Base-by-base conservation (phyloP, 2,113 vertebrate genomes). In the Gallinago media region DNA sequence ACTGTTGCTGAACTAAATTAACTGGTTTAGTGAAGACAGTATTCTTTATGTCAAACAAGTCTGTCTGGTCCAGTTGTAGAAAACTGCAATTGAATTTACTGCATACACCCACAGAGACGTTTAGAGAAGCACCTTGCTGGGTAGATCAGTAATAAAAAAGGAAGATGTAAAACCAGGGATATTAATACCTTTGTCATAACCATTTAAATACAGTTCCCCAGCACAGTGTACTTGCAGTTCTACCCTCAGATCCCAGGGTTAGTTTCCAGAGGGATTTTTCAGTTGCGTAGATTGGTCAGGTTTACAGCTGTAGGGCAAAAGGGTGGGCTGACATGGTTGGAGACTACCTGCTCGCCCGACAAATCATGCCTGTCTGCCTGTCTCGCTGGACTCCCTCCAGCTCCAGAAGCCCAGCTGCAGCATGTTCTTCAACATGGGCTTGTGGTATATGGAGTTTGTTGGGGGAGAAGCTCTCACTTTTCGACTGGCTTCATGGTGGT, bases 41-140 rank as follows among this genome's bases (percentile, higher is more conserved):
- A 71, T 94, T 97, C 92, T 89, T 85, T 50, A 52, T 92, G 94
- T 94, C 93, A 96, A 97, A 97, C 96, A 82, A 95, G 95, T 94
- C 92, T 94, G 89, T 96, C 96, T 95, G 83, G 96, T 95, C 78
- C 87, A 73, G 61, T 74, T 85, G 95, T 88, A 87, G 89, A 96
- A 96, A 96, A 92, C 94, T 97, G 82, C 97, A 96, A 97, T 97
- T 97, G 94, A 96, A 95, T 93, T 94, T 89, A 85, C 91, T 73
- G 12, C 71, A 74, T 96, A 92, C 96, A 94, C 97, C 93, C 96
- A 95, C 88, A 62, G 75, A 97, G 82, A n/a, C 58, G 91, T 93
- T 66, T 26, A 93, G 92, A 80, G 86, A 56, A 95, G 88, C 85
- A 93, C 70, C 63, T 95, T 72, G 71, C 62, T 95, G 92, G 81